A percentile compares a stretch with the other conserved stretches of the same genome.
These are phyloP conservation scores for Megalops atlanticus DNA, from an alignment of 2,113 vertebrate genomes.

Conservation along the genomic window DNA sequence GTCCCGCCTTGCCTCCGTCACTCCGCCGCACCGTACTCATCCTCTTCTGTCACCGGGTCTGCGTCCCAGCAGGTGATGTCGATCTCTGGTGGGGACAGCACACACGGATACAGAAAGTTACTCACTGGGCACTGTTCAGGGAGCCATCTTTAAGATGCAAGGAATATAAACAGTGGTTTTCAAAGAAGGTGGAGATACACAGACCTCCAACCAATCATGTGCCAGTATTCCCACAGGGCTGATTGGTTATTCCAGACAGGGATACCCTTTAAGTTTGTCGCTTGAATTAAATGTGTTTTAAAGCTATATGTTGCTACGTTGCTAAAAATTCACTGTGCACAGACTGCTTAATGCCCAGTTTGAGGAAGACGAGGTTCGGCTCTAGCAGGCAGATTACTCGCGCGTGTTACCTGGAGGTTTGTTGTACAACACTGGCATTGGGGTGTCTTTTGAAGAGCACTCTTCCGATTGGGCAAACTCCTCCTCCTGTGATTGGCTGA, in stretches of 20 bases:
- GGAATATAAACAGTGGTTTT: too few species aligned
- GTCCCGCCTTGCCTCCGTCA: conserved; percentile 50
- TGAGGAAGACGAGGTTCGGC: too few species aligned
- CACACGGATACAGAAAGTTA: not conserved
- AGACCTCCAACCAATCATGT: too few species aligned
- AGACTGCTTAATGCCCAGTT: too few species aligned
- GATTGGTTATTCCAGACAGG: too few species aligned
- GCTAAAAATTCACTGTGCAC: not conserved
- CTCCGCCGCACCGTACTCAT: conserved; percentile 67
- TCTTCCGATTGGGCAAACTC: conserved; percentile 87
- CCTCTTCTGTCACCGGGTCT: conserved; percentile 88
- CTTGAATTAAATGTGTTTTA: too few species aligned
- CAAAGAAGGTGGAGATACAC: too few species aligned
- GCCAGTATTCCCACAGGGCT: too few species aligned
- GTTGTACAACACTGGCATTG: conserved; percentile 87
- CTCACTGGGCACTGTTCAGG: too few species aligned
- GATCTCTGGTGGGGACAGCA: conserved; percentile 74
- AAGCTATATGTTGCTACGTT: too few species aligned
- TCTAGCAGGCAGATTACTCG: not conserved
- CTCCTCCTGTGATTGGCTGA: conserved; percentile 95
- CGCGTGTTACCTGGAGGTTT: conserved; percentile 86
- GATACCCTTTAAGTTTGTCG: too few species aligned
- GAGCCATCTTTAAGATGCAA: too few species aligned
- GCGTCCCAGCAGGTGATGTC: conserved; percentile 97
- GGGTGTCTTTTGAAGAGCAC: conserved; percentile 82